Percentiles rank a stretch among this genome's conserved stretches.
These are phyloP conservation scores for Carcinoscorpius rotundicauda DNA, from an alignment of 1,140 invertebrate genomes.

Conservation along the genomic window DNA sequence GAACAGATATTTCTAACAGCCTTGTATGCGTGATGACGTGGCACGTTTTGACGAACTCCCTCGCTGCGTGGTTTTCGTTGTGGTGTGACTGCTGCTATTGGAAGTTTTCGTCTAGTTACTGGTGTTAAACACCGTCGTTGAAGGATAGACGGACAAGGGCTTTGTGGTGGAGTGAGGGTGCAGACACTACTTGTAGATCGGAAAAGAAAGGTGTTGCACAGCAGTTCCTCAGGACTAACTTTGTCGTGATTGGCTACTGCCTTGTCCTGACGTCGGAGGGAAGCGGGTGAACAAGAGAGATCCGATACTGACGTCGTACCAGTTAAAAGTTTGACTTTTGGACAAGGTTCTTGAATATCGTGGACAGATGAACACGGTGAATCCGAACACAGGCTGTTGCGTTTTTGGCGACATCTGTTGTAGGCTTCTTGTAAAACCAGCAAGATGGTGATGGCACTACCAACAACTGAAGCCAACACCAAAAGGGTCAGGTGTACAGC, in stretches of 20 bases:
- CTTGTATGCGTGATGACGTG: too few species aligned
- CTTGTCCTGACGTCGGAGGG: background rate
- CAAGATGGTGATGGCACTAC: constrained; percentile 10
- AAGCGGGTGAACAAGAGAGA: constrained; percentile 7
- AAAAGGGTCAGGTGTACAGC: constrained; percentile 16
- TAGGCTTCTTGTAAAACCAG: constrained; percentile 3
- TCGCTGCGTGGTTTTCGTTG: background rate
- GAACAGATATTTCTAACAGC: too few species aligned
- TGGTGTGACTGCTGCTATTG: background rate
- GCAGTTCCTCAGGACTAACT: constrained; percentile 17
- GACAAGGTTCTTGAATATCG: background rate
- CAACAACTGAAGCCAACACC: constrained; percentile 11
- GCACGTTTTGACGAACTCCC: too few species aligned
- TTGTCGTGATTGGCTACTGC: too few species aligned
- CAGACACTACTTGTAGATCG: constrained; percentile 4
- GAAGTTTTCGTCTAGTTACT: background rate
- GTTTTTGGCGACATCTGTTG: too few species aligned
- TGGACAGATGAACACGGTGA: too few species aligned
- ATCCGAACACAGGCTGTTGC: too few species aligned
- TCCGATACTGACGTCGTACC: constrained; percentile 16
- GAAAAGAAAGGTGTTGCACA: constrained; percentile 19
- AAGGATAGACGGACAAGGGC: background rate
- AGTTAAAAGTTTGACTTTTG: background rate
- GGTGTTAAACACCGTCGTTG: too few species aligned
- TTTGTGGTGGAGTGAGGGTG: background rate